These are phyloP conservation scores for Astatotilapia flaviijosephi DNA, from an alignment of 2,113 vertebrate genomes.

Conservation along the genomic window DNA sequence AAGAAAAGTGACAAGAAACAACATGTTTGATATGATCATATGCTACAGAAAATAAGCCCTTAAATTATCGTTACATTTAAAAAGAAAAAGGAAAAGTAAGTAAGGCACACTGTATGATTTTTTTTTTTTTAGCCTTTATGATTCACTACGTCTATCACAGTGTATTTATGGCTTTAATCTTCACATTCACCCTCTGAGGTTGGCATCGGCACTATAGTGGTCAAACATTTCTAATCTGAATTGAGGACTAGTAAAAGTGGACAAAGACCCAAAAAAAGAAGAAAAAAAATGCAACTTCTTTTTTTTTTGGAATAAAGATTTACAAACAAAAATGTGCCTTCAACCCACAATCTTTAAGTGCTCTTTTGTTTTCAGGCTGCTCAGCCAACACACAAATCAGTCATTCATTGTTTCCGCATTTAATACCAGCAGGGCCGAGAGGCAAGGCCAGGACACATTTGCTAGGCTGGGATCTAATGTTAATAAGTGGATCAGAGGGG, in stretches of 20 bases:
- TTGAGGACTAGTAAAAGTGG: conserved; percentile 27
- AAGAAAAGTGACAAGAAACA: conserved; percentile 51
- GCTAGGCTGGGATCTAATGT: conserved; percentile 40
- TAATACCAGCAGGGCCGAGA: conserved; percentile 14
- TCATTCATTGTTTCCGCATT: conserved; percentile 29
- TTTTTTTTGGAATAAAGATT: conserved; percentile 48
- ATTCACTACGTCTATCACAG: conserved; percentile 71
- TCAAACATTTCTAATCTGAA: conserved; percentile 60
- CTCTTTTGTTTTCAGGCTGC: conserved; percentile 51
- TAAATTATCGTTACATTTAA: conserved; percentile 44
- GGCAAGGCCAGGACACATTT: conserved; percentile 39
- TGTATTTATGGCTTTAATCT: conserved; percentile 76
- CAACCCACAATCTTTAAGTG: conserved; percentile 55
- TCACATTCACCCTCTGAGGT: conserved; percentile 81
- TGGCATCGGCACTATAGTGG: conserved; percentile 75
- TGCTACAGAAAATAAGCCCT: conserved; percentile 67
- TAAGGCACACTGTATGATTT: conserved; percentile 45
- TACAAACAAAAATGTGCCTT: conserved; percentile 49
- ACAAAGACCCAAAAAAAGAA: neutral
- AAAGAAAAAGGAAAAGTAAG: neutral
- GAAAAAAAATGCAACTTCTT: neutral
- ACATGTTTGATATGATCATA: conserved; percentile 62
- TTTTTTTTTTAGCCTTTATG: conserved; percentile 35
- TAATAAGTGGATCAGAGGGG: conserved; percentile 54
- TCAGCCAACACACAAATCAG: conserved; percentile 30